Conservation (phyloP, 2,797 vertebrate genomes). For the Lagodon rhomboides region DNA sequence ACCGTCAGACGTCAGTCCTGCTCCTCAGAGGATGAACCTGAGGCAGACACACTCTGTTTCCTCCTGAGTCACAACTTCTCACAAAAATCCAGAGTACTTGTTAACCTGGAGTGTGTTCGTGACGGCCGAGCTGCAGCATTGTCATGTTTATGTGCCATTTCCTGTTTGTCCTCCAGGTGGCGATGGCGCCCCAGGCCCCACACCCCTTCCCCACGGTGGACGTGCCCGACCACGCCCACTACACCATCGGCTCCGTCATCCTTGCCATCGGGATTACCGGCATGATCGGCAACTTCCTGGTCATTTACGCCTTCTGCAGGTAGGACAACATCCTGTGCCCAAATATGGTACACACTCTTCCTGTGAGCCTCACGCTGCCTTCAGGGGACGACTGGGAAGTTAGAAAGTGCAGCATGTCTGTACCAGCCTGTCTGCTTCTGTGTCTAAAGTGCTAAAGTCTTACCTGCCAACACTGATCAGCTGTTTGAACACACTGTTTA, state of each 20-base stretch:
- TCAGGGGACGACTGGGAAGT: not conserved
- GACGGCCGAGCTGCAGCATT: not conserved
- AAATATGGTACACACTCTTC: not conserved
- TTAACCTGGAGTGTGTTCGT: no score
- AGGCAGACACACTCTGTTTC: no score
- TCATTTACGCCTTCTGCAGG: conserved; percentile 97
- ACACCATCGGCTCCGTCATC: conserved; percentile 91
- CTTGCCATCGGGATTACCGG: conserved; percentile 93
- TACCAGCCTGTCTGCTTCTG: no score
- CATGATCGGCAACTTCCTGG: conserved; percentile 92
- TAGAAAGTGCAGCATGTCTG: not conserved
- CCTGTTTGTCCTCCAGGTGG: conserved; percentile 78
- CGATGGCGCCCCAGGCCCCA: conserved; percentile 68
- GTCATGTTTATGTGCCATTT: not conserved
- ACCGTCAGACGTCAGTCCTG: not conserved
- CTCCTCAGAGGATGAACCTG: not conserved
- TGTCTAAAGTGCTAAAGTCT: no score
- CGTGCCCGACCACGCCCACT: conserved; percentile 93
- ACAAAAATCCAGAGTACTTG: no score
- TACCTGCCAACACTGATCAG: no score
- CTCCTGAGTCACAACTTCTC: no score
- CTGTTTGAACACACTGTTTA: no score
- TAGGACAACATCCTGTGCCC: conserved; percentile 58
- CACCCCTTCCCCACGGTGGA: conserved; percentile 90
- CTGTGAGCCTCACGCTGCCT: not conserved